Conservation (phyloP, 35 echinoderm and acorn worm genomes). For the Acanthaster planci region DNA sequence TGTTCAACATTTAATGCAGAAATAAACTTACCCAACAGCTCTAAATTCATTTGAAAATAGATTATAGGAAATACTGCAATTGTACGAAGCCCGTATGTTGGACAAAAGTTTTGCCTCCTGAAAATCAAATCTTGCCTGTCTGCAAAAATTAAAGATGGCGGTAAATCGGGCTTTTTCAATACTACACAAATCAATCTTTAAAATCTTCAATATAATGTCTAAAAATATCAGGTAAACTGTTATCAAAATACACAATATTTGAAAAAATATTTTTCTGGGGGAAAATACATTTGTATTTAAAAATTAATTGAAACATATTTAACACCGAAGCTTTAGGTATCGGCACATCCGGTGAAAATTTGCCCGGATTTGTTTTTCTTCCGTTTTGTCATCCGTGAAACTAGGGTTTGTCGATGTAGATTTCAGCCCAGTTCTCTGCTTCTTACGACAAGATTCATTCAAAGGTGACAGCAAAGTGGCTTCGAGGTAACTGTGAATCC, state of each 20-base stretch:
- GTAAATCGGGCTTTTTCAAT: neutral
- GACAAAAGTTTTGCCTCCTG: neutral
- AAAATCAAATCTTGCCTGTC: no score
- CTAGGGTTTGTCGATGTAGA: neutral
- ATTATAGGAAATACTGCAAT: no score
- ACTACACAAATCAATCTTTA: neutral
- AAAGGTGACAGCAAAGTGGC: neutral
- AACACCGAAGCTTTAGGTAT: no score
- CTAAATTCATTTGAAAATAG: conserved; percentile 6
- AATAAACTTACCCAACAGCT: conserved; percentile 8
- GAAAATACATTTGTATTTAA: no score
- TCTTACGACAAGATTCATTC: neutral
- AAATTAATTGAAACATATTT: neutral
- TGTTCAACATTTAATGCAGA: neutral
- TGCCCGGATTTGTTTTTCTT: neutral
- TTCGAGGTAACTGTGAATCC: neutral
- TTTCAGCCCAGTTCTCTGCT: neutral
- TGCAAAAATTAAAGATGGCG: conserved; percentile 12
- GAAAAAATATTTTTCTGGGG: no score
- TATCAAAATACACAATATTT: no score
- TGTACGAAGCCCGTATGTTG: no score
- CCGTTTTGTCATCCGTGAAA: neutral
- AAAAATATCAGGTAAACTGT: no score
- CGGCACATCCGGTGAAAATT: neutral
- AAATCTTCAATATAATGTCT: no score